Evolutionary conservation across 2,113 vertebrate species (phyloP).

Genomic region (Phalacrocorax aristotelis): DNA sequence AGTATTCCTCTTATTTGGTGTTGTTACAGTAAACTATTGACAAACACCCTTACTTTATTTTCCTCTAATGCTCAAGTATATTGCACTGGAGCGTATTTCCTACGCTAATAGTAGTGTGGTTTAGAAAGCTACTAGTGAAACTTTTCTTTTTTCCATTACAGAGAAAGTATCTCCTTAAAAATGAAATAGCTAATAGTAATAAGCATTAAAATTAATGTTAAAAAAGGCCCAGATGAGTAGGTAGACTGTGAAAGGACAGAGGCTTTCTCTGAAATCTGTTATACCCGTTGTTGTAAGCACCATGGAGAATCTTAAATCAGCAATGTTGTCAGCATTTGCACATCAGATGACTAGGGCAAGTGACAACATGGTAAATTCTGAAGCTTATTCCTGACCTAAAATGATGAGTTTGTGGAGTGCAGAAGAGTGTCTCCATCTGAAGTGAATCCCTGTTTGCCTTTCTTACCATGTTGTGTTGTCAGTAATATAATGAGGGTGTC

Average conservation of each 20-base stretch:
- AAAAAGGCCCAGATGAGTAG: neutral
- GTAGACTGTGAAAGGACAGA: neutral
- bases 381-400: neutral
- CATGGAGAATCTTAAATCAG: neutral
- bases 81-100: neutral
- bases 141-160: neutral
- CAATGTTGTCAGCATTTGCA: neutral
- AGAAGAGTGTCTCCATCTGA: neutral
- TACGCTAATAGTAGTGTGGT: neutral
- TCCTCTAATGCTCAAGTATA: neutral
- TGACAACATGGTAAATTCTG: neutral
- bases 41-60: neutral
- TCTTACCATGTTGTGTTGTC: neutral
- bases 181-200: neutral
- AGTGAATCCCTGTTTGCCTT: neutral
- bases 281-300: neutral
- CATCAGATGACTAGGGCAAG: neutral
- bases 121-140: neutral
- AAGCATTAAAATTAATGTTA: neutral
- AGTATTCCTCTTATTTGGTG: neutral
- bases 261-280: neutral
- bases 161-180: neutral
- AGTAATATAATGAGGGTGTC: neutral
- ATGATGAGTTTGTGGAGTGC: neutral
- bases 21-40: neutral